Base-by-base conservation (phyloP, 2,797 vertebrate species). In the Percopsis omiscomaycus region DNA sequence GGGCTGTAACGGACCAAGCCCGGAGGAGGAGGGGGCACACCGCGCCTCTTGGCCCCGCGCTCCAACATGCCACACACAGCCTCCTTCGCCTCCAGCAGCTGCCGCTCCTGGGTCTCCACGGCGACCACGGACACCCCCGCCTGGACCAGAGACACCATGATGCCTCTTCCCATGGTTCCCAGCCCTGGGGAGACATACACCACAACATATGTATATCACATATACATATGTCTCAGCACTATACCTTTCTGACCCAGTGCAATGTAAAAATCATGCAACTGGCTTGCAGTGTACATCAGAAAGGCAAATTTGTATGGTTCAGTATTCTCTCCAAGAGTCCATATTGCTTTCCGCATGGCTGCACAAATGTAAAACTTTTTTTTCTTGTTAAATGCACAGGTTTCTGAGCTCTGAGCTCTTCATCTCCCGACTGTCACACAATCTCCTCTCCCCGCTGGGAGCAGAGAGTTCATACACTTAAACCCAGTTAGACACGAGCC, bases 131-230 rank as follows among this genome's bases (percentile, higher is more conserved):
- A 91, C 51, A 98, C 87, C 52, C 92, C 92, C 0, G 93, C 92
- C 71, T 88, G 94, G 53, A 89, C 90, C 69, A 98, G 91, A 65
- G 90, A 93, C 66, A 93, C 89, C 1, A 88, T 79, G 29, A 98
- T 98, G 32, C 96, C 96, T 82, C 83, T 91, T 14, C 96, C 96
- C 96, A 98, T 99, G 28, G 95, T 98, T 73, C 96, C 96, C 67
- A 98, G 89, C 66, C 96, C 96, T 99, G 69, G 5, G 75, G 68
- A 61, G 64, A 84, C 64, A 74, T 22, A 22, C 22, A 22, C 22
- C 22, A 22, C 22, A 22, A 22, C 22, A 22, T 22, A 22, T 22
- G 22, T 22, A 22, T 22, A 1, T 22, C 22, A 1, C 22, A 22
- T 22, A 22, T 22, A 22, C 22, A 22, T 22, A 22, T 22, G 1